Evolutionary conservation across 2,113 vertebrate species (phyloP), one percentile per base, ranked within the genome.

Genomic region (Cavia aperea): DNA sequence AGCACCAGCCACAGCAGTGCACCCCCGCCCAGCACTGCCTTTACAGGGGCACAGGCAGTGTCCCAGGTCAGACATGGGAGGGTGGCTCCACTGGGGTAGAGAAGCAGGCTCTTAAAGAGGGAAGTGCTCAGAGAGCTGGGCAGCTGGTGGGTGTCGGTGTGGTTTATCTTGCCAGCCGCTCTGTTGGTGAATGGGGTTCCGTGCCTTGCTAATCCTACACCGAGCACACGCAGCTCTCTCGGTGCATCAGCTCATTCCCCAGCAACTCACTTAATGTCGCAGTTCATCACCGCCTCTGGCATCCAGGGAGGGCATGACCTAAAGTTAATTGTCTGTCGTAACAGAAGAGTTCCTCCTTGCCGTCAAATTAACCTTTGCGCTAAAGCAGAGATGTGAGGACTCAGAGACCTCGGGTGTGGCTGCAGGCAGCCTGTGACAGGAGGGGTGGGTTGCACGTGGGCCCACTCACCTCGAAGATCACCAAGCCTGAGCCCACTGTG

Each of bases 261-360:
- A 81, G 23, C 78, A 54, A 46, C 29, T 63, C 24, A 16, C 72
- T 62, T 49, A 79, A 9, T 93, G 19, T 81, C 77, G 91, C 62
- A 96, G 36, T 49, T 81, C 56, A 56, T 91, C 29, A 3, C 36
- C 66, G 36, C 83, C 84, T 72, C 72, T 26, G 6, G 16, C 88
- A 1, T 65, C 24, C 19, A 24, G 51, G 73, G 84, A 94, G 88
- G 79, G 66, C 86, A 43, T 2, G 16, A 11, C 58, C 91, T 86
- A 63, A 95, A 93, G 86, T 85, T 82, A 83, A 94, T 81, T 60
- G 8, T 10, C 36, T 91, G 9, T 92, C 85, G 16, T 15, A 29
- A 62, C 75, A 60, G 81, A 70, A 81, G 46, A 62, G 26, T 90
- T 81, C 91, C 77, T 72, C 84, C 23, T 29, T 95, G 36, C 81